Conservation (phyloP, 2,113 vertebrate species). For the Origma solitaria region DNA sequence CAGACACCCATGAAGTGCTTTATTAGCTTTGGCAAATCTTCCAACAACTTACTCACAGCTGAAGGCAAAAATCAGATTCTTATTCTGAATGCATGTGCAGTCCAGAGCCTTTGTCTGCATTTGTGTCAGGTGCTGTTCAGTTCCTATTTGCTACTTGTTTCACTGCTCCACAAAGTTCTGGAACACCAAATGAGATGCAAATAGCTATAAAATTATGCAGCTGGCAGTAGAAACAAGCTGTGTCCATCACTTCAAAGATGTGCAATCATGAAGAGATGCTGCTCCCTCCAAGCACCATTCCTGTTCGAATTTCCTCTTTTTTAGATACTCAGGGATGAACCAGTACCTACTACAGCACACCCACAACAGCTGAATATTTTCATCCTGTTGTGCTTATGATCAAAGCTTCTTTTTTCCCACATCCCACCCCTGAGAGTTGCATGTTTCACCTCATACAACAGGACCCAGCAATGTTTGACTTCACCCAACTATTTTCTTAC, state of each 20-base stretch:
- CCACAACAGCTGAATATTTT: background rate
- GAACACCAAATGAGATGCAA: background rate
- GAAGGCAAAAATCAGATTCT: background rate
- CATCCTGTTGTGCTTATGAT: background rate
- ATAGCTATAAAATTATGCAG: background rate
- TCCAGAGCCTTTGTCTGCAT: background rate
- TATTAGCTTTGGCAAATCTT: background rate
- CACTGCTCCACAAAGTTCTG: background rate
- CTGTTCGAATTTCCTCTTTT: background rate
- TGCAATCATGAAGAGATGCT: background rate
- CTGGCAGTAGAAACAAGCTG: background rate
- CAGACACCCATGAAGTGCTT: background rate
- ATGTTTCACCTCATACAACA: background rate
- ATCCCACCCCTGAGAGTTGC: background rate
- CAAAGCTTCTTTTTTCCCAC: background rate
- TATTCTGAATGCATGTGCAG: background rate
- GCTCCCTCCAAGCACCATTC: background rate
- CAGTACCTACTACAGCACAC: background rate
- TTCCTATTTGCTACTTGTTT: background rate
- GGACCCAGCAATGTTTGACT: background rate
- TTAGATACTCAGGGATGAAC: accelerated
- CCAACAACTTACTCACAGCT: background rate
- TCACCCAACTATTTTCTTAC: background rate
- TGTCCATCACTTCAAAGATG: background rate
- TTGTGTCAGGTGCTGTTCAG: background rate